Evolutionary conservation across 2,797 vertebrate genomes (phyloP), one percentile per base, ranked within the genome.

Genomic region (Spondyliosoma cantharus): DNA sequence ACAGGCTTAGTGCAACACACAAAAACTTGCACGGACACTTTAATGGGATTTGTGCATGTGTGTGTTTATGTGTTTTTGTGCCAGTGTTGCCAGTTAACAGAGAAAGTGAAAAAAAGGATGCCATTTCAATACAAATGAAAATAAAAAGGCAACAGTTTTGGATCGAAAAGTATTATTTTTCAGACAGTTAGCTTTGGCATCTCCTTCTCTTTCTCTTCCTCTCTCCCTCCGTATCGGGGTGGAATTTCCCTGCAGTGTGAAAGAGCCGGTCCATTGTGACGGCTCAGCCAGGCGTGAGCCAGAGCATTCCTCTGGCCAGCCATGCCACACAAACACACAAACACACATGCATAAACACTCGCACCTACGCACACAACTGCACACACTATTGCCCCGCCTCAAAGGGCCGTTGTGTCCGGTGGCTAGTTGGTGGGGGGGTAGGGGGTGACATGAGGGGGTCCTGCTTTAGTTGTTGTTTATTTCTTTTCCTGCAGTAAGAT

Each of bases 201-300:
- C 84, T 82, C 72, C 62, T 71, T 76, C 81, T 75, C 78, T 81
- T 59, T 78, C 83, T 75, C 77, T 79, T 60, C 13, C 50, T 22
- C 83, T 82, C 89, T 78, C 85, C 64, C 85, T 88, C 80, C 80
- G 67, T 90, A 92, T 92, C 87, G 83, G 81, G 84, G 90, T 89
- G 95, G 95, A 95, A 95, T 95, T 95, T 94, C 95, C 93, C 94
- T 90, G 87, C 94, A 93, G 88, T 94, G 92, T 93, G 92, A 94
- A 92, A 95, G 94, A 93, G 93, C 93, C 75, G 88, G 82, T 92
- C 93, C 93, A 95, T 96, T 95, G 93, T 95, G 94, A 93, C 90
- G 90, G 91, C 86, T 91, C 94, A 94, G 93, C 93, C 94, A 94
- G 94, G 92, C 93, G 90, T 95, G 92, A 89, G 81, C 86, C 83